Evolutionary conservation across 2,797 vertebrate species (phyloP).

Genomic region (Gymnoscopelus microlampas): DNA sequence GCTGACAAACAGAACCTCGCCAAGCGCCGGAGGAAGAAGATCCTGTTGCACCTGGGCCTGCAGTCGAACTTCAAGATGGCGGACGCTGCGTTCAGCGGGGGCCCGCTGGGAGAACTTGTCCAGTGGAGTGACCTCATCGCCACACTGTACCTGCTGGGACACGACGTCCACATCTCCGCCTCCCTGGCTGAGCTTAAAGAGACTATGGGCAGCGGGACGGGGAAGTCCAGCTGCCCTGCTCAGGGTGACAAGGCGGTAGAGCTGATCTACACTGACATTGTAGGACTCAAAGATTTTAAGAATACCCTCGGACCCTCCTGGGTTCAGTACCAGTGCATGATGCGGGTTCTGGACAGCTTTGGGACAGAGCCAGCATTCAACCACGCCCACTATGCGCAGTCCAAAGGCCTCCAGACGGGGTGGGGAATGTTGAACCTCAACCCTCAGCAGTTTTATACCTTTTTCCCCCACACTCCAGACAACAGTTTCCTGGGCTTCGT

Average conservation of each 20-base stretch:
- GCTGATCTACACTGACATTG: constrained; percentile 99
- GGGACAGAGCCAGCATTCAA: too few species aligned
- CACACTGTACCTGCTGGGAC: constrained; percentile 97
- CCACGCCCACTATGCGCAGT: too few species aligned
- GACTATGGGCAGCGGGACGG: constrained; percentile 99
- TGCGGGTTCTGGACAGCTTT: too few species aligned
- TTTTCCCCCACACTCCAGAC: too few species aligned
- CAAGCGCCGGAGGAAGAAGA: constrained; percentile 91
- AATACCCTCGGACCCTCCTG: constrained; percentile 97
- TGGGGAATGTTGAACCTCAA: too few species aligned
- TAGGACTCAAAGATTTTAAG: constrained; percentile 97
- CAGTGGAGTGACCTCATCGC: constrained; percentile 99
- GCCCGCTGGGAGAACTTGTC: constrained; percentile 96
- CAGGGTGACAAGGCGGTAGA: constrained; percentile 96
- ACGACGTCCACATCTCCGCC: constrained; percentile 97
- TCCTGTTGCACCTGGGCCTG: constrained; percentile 96
- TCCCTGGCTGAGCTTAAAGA: constrained; percentile 98
- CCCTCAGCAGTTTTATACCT: too few species aligned
- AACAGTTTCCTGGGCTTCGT: too few species aligned
- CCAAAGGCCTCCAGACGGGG: too few species aligned
- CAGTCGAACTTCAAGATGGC: constrained; percentile 99
- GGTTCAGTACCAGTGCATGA: constrained; percentile 95
- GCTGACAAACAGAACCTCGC: constrained; percentile 92
- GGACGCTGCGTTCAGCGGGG: constrained; percentile 97
- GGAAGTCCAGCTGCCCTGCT: constrained; percentile 97